Base-by-base conservation (phyloP, 1,140 invertebrate species). In the Mesaphorura yosii region DNA sequence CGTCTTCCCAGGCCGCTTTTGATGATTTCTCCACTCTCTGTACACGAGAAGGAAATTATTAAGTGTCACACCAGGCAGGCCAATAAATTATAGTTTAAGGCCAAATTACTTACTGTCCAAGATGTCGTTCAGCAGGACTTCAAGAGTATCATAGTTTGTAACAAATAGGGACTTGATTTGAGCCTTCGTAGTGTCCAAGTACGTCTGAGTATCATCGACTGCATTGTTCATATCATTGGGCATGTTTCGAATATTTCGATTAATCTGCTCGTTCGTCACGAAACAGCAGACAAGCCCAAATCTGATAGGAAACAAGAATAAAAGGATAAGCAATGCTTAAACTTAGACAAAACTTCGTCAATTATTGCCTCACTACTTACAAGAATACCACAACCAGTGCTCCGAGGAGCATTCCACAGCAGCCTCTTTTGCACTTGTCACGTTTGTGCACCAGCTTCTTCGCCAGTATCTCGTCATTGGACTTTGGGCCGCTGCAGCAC, bases 221-320 rank as follows among this genome's bases (percentile, higher is more conserved):
- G 55, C 47, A 38, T 49, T 58, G 46, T 58, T 53, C 20, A 58
- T 53, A 22, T 58, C 52, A 17, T 45, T 17, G 7, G 59, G 59
- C 44, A 55, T 45, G 10, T 51, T 37, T 25, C 50, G 45, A 14
- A 61, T 50, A 25, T 29, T 53, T 7, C 6, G 23, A 25, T 41
- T 45, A 48, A 61, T 51, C 38, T 52, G 52, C 37, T 61, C 55
- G 39, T 58, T 61, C 34, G 59, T 61, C 45, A 61, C 59, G 46
- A 55, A 58, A 27, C 59, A 61, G 41, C 59, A 58, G 4, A 61
- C 59, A 10, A 61, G 51, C 39, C 59, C 59, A 48, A 61, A 61
- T 49, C 59, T 61, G 29, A 48, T n/a, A 47, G 26, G 19, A 10
- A 45, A 51, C 12, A 27, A 49, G 15, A 42, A 5, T 15, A 27